These are phyloP conservation scores for Pseudorectes ferrugineus DNA, from an alignment of 2,113 vertebrate species.

Conservation along the genomic window DNA sequence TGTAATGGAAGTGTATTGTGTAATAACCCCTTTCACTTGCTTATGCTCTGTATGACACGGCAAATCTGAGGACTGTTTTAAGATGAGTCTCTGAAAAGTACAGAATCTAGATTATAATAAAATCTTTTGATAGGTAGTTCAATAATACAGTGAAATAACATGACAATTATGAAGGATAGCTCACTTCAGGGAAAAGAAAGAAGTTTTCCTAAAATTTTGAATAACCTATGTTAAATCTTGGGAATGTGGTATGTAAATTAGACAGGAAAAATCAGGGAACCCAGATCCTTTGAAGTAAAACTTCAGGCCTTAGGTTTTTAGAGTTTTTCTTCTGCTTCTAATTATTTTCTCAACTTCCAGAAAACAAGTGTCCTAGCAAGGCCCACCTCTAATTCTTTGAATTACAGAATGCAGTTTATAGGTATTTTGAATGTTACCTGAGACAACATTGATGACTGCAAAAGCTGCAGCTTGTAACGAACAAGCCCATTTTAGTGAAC, in stretches of 20 bases:
- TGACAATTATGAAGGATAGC: not conserved
- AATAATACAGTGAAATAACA: not conserved
- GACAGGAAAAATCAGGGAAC: not conserved
- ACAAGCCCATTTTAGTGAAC: not conserved
- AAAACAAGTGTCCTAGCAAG: not conserved
- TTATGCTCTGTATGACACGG: not conserved
- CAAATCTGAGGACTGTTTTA: not conserved
- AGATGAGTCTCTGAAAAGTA: not conserved
- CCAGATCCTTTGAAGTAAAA: not conserved
- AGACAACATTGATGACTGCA: not conserved
- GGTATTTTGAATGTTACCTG: not conserved
- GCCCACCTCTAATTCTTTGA: not conserved
- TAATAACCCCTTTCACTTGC: not conserved
- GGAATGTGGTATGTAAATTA: not conserved
- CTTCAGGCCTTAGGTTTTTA: not conserved
- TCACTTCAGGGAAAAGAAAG: not conserved
- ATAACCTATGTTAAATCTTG: not conserved
- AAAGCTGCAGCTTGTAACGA: not conserved
- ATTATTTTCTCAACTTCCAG: not conserved
- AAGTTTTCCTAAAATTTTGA: not conserved
- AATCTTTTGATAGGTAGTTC: not conserved
- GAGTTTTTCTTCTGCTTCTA: not conserved
- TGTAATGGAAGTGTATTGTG: not conserved
- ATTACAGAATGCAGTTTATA: not conserved
- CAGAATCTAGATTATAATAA: not conserved